A percentile compares a stretch with the other conserved stretches of the same genome.
These are phyloP conservation scores for Xiphorhynchus elegans DNA, from an alignment of 2,113 vertebrate species.

Conservation along the genomic window DNA sequence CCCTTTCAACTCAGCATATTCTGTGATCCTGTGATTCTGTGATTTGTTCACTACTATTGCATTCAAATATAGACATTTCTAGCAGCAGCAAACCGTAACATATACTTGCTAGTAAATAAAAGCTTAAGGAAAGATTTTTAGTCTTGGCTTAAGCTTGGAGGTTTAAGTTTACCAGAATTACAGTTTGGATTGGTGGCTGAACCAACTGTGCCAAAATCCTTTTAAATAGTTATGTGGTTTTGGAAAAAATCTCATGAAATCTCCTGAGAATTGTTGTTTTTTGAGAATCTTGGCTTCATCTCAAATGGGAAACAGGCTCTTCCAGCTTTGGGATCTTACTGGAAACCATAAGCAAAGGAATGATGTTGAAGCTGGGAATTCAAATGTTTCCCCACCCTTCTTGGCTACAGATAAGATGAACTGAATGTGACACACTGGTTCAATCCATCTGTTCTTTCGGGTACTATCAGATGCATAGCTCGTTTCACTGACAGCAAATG, in stretches of 20 bases:
- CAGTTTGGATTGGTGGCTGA: background rate
- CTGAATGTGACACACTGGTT: background rate
- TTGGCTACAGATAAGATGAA: background rate
- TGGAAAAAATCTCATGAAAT: background rate
- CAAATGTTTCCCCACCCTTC: background rate
- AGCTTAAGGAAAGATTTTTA: background rate
- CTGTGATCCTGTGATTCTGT: background rate
- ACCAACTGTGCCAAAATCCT: background rate
- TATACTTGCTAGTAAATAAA: background rate
- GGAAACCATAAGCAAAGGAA: background rate
- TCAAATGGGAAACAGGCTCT: background rate
- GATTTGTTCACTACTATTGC: background rate
- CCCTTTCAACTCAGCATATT: background rate
- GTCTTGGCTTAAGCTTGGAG: background rate
- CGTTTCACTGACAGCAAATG: slow-evolving; percentile 13
- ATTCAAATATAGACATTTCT: background rate
- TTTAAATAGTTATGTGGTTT: background rate
- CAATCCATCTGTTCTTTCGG: background rate
- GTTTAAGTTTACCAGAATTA: background rate
- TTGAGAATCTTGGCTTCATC: background rate
- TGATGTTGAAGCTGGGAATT: background rate
- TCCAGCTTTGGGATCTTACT: background rate
- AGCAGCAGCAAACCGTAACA: background rate
- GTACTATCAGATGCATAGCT: background rate
- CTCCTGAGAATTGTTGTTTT: background rate